phyloP scores from a whole-genome alignment of 2,113 vertebrate species.

The Caracal caracal region DNA sequence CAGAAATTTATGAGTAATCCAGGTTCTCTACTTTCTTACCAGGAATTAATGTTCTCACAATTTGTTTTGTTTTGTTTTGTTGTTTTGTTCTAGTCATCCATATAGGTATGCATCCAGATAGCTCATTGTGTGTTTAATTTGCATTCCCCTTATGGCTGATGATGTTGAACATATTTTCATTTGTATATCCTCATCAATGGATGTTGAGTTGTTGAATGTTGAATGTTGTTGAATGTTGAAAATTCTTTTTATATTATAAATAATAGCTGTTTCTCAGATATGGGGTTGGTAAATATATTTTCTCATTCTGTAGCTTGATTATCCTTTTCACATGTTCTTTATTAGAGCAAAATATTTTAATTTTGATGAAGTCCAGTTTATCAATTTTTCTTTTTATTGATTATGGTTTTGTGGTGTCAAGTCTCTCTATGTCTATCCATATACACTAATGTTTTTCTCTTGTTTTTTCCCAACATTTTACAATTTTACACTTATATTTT shows the following conservation, averaged over 20 bases:
- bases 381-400: background rate
- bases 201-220: background rate
- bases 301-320: background rate
- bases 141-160: background rate
- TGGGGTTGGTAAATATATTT: background rate
- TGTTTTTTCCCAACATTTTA: background rate
- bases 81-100: background rate
- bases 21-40: background rate
- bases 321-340: background rate
- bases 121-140: background rate
- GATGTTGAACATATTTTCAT: background rate
- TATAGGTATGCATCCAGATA: background rate
- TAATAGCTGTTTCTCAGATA: background rate
- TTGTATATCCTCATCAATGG: background rate
- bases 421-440: background rate
- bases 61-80: background rate
- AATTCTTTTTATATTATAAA: background rate
- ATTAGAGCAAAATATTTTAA: background rate
- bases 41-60: background rate
- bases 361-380: background rate
- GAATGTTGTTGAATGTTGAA: background rate
- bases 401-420: background rate
- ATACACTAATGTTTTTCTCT: background rate
- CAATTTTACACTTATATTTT: background rate
- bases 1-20: background rate